Evolutionary conservation across 2,113 vertebrate genomes (phyloP).

Genomic region (Rhinogobius similis): DNA sequence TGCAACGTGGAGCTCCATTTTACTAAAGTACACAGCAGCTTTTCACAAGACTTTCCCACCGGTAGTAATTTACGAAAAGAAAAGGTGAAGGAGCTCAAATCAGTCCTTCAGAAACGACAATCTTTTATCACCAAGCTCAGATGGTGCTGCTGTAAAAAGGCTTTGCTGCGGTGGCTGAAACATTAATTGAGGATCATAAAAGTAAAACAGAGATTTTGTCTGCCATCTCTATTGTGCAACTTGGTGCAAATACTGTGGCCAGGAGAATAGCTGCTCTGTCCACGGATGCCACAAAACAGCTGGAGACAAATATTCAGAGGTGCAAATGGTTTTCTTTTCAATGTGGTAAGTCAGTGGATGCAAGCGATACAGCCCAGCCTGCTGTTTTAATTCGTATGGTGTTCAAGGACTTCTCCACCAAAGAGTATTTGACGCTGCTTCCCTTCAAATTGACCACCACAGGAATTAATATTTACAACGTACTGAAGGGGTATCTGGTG

Average conservation of each 20-base stretch:
- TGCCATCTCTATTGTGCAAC: neutral
- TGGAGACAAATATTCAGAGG: neutral
- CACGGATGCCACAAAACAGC: neutral
- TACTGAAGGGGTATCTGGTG: neutral
- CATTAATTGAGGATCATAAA: neutral
- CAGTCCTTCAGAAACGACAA: neutral
- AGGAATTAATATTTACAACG: neutral
- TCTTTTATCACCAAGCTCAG: neutral
- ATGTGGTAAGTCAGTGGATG: neutral
- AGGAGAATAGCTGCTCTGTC: neutral
- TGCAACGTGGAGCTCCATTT: neutral
- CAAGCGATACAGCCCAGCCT: neutral
- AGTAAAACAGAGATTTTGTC: constrained; percentile 5
- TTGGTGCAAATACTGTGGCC: constrained; percentile 1
- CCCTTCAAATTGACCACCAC: neutral
- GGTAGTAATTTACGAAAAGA: neutral
- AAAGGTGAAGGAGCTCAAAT: constrained; percentile 4
- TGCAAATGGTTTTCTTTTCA: neutral
- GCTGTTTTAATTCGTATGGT: neutral
- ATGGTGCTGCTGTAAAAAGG: neutral
- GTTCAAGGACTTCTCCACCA: neutral
- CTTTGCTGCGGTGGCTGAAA: neutral
- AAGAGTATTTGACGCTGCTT: neutral
- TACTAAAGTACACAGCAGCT: neutral
- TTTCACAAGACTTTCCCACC: neutral